Evolutionary conservation across 2,888 invertebrate species (phyloP), one percentile per base, ranked within the genome.

Genomic region (Cheilosia vulpina): DNA sequence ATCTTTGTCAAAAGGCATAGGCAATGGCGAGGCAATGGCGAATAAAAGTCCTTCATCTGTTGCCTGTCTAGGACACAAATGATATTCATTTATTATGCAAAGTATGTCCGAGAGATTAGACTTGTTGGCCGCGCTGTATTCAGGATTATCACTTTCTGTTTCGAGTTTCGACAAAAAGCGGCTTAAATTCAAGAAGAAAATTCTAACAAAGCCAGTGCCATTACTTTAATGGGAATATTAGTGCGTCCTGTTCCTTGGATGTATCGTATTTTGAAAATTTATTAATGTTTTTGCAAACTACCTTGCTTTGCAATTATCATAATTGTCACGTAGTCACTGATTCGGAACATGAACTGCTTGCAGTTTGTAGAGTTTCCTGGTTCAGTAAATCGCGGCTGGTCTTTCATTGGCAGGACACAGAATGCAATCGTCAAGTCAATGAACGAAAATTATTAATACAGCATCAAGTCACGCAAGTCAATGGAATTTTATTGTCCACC

Each of bases 41-140:
- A n/a, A 6, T n/a, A 7, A n/a, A n/a, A 7, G 45, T 7, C n/a
- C 3, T 17, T 1, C 47, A 62, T 62, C 45, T 62, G 62, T 62
- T 62, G 45, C 62, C 34, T 45, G 31, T 45, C 19, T 47, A 47
- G 34, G n/a, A 58, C 17, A 24, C 11, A 34, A 62, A 21, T 53
- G 41, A 34, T 2, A 15, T 38, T 75, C 45, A 65, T 75, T 73
- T 47, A 47, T 34, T 65, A 75, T 75, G 34, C 63, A 55, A 65
- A 57, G 47, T 47, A 38, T 31, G 55, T 75, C 57, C 73, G 47
- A 38, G 55, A 65, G 55, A 65, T 65, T 57, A 38, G 47, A 53
- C 17, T 63, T 45, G 62, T 62, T 62, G 45, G 62, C 27, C 17
- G 45, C 17, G 45, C 31, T 45, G 45, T 45, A 11, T 11, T 11